A percentile compares a stretch with the other conserved stretches of the same genome.
Conservation (phyloP, 64 coral and sea anemone genomes). For the Porites australiensis region DNA sequence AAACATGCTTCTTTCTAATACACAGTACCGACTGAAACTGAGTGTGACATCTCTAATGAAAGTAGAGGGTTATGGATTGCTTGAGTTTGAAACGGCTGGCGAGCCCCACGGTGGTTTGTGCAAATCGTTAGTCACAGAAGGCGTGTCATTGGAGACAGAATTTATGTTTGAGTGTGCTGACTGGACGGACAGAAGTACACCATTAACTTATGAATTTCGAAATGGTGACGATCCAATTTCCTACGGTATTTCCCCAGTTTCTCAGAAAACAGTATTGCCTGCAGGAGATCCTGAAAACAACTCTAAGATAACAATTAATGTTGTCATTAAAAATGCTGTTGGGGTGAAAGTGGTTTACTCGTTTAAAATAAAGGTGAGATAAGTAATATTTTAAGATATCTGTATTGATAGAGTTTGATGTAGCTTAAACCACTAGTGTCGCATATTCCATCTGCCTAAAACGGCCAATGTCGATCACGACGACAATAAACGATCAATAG, state of each 20-base stretch:
- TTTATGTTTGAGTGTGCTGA: background rate
- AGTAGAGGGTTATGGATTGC: background rate
- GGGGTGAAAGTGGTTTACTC: background rate
- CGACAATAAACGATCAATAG: no score
- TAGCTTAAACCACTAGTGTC: no score
- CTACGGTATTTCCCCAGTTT: background rate
- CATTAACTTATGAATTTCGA: background rate
- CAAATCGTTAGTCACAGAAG: background rate
- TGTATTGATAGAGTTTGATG: no score
- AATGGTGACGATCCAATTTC: background rate
- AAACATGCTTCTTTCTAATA: background rate
- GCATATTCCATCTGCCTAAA: no score
- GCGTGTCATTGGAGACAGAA: background rate
- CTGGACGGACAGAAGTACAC: background rate
- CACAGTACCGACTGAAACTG: background rate
- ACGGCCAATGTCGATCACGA: no score
- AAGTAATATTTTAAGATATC: no score
- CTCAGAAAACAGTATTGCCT: background rate
- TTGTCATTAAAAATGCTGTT: background rate
- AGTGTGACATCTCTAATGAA: background rate
- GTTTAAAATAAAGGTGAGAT: no score
- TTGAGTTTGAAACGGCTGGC: background rate
- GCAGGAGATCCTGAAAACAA: background rate
- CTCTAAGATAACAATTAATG: background rate
- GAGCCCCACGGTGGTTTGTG: background rate